These are phyloP conservation scores for Chymomyza procnemis DNA, from an alignment of 2,888 invertebrate genomes.

Conservation along the genomic window DNA sequence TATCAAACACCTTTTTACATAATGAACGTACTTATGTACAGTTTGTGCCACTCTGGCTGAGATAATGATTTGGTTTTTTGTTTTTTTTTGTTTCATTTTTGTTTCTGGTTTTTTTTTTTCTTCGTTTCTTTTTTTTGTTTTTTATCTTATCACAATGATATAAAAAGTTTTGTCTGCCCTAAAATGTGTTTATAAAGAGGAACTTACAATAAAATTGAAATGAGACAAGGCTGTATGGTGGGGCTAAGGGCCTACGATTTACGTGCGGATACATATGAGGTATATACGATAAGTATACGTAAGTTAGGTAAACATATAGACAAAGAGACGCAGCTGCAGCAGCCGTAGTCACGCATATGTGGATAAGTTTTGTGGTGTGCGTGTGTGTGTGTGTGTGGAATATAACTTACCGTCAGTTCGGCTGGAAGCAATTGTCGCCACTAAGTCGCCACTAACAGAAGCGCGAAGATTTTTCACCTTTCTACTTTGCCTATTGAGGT, in stretches of 20 bases:
- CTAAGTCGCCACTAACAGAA: too few relatives aligned
- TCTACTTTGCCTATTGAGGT: too few relatives aligned
- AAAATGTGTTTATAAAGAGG: conserved; percentile 3
- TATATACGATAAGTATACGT: not conserved
- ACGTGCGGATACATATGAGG: not conserved
- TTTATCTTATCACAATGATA: conserved; percentile 55
- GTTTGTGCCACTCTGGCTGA: conserved; percentile 23
- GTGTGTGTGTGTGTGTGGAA: not conserved
- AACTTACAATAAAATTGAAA: not conserved
- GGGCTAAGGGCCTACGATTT: not conserved
- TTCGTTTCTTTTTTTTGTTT: too few relatives aligned
- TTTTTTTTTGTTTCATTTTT: not conserved
- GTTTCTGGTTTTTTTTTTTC: not conserved
- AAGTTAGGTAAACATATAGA: not conserved
- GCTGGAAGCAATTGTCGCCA: too few relatives aligned
- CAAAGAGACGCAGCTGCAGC: conserved; percentile 8
- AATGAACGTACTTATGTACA: conserved; percentile 22
- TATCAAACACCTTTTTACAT: conserved; percentile 27
- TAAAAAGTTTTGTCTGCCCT: conserved; percentile 12
- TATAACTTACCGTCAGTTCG: too few relatives aligned
- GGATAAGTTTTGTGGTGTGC: conserved; percentile 11
- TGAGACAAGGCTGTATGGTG: not conserved
- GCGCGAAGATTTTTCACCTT: too few relatives aligned
- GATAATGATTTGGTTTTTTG: conserved; percentile 29
- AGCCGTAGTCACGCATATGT: conserved; percentile 9